Evolutionary conservation across 2,797 vertebrate species (phyloP).

Genomic region (Cheirogaleus major): DNA sequence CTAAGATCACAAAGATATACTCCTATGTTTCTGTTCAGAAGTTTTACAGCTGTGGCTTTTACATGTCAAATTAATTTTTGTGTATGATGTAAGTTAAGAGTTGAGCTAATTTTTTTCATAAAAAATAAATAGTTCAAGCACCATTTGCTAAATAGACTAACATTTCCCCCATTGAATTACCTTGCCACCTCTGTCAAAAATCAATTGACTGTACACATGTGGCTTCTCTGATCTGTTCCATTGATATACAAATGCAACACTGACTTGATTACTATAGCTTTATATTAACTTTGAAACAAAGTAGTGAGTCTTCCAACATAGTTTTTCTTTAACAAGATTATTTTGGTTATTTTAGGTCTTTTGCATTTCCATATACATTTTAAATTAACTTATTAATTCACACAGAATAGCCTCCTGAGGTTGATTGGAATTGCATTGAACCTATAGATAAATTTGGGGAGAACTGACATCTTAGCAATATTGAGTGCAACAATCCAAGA

Average conservation of each 20-base stretch:
- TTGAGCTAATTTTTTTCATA: not conserved
- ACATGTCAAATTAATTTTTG: not conserved
- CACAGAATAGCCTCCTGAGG: not conserved
- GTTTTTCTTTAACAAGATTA: not conserved
- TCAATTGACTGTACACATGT: not conserved
- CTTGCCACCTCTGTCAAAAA: not conserved
- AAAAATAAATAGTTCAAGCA: not conserved
- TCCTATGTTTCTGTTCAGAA: not conserved
- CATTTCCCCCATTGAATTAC: not conserved
- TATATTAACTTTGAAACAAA: slow-evolving; percentile 6
- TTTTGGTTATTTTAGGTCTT: not conserved
- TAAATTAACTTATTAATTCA: not conserved
- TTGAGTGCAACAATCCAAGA: not conserved
- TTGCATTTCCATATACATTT: not conserved
- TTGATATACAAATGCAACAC: not conserved
- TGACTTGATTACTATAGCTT: not conserved
- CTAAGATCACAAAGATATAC: not conserved
- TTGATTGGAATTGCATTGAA: not conserved
- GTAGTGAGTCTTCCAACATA: not conserved
- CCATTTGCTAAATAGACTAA: not conserved
- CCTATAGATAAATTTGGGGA: not conserved
- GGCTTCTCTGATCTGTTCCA: not conserved
- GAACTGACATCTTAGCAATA: not conserved
- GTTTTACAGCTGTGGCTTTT: not conserved
- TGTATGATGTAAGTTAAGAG: not conserved